Evolutionary conservation across 2,888 invertebrate genomes (phyloP).

Genomic region (Melieria omissa): DNA sequence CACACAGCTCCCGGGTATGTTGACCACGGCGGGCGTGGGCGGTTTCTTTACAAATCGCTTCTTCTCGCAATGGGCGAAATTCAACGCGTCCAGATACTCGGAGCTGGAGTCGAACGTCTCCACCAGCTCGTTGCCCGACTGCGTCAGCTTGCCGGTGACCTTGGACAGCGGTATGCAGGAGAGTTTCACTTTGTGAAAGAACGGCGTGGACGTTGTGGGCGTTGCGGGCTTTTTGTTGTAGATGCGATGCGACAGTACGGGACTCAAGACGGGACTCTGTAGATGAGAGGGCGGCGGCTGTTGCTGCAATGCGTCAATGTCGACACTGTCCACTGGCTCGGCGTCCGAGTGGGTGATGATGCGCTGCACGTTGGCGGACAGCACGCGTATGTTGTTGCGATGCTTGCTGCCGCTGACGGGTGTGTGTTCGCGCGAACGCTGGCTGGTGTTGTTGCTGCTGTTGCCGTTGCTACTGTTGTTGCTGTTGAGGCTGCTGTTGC

Average conservation of each 20-base stretch:
- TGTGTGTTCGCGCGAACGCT: too few species aligned
- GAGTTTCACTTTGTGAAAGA: constrained; percentile 51
- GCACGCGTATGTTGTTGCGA: constrained; percentile 60
- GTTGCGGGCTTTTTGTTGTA: constrained; percentile 45
- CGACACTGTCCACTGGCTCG: constrained; percentile 58
- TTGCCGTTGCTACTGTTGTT: constrained; percentile 48
- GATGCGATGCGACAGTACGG: constrained; percentile 47
- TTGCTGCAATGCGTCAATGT: constrained; percentile 59
- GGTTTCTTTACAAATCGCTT: constrained; percentile 39
- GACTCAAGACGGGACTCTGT: constrained; percentile 43
- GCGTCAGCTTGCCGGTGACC: constrained; percentile 63
- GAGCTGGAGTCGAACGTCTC: constrained; percentile 58
- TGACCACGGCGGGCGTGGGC: constrained; percentile 37
- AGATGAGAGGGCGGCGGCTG: constrained; percentile 43
- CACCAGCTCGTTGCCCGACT: constrained; percentile 63
- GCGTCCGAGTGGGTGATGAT: constrained; percentile 70
- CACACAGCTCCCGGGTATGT: constrained; percentile 36
- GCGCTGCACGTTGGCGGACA: constrained; percentile 70
- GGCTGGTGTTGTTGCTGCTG: constrained; percentile 23
- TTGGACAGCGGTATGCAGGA: constrained; percentile 64
- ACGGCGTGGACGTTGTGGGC: constrained; percentile 17
- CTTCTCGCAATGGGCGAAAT: constrained; percentile 43
- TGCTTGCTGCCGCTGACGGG: constrained; percentile 44
- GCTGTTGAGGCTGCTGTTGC: constrained; percentile 42
- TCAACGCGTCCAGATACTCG: constrained; percentile 53